phyloP scores from a whole-genome alignment of 1,140 invertebrate species.

The Chironomus striatipennis region DNA sequence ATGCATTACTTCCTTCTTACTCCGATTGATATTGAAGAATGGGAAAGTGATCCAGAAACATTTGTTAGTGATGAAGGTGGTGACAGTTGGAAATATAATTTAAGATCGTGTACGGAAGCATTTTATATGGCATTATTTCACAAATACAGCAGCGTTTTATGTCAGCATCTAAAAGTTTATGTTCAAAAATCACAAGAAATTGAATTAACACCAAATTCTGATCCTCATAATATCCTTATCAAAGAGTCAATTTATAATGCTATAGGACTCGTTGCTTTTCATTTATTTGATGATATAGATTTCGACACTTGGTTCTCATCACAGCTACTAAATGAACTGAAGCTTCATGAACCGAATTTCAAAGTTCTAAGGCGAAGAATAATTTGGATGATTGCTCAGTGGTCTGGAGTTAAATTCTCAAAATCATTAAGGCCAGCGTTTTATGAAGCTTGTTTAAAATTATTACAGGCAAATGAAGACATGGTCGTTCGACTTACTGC shows the following conservation, averaged over 20 bases:
- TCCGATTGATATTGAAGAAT: constrained; percentile 72
- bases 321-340: constrained; percentile 71
- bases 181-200: constrained; percentile 53
- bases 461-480: constrained; percentile 64
- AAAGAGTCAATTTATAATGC: constrained; percentile 96
- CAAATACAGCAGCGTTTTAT: constrained; percentile 61
- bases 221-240: constrained; percentile 67
- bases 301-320: constrained; percentile 90
- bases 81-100: constrained; percentile 85
- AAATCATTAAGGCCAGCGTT: constrained; percentile 65
- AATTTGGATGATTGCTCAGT: constrained; percentile 78
- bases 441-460: constrained; percentile 67
- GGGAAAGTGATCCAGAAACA: constrained; percentile 84
- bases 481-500: constrained; percentile 78
- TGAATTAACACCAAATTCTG: constrained; percentile 50
- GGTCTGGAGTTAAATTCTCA: constrained; percentile 81
- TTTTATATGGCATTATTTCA: constrained; percentile 78
- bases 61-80: constrained; percentile 81
- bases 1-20: constrained; percentile 83
- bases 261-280: constrained; percentile 78
- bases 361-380: constrained; percentile 80
- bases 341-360: constrained; percentile 74
- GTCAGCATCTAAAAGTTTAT: constrained; percentile 64
- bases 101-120: constrained; percentile 80
- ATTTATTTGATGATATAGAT: constrained; percentile 85